These are phyloP conservation scores for Tetramorium parvispinum DNA, from an alignment of 1,140 invertebrate genomes.

Conservation along the genomic window DNA sequence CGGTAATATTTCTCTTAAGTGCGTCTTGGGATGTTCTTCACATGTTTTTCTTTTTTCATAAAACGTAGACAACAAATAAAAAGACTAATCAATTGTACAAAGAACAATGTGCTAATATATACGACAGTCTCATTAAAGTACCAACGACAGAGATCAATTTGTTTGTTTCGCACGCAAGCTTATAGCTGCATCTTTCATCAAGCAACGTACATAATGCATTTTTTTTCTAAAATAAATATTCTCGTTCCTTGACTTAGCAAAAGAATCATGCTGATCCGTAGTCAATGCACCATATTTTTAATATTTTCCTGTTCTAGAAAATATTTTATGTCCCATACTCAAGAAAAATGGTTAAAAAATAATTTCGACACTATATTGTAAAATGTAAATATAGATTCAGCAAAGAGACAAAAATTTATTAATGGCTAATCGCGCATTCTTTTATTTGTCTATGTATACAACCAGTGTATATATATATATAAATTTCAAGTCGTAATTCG, in stretches of 20 bases:
- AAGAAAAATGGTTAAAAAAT: conserved; percentile 1
- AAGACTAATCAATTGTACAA: conserved; percentile 48
- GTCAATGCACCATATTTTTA: not conserved
- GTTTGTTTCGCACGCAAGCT: conserved; percentile 39
- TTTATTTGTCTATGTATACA: conserved; percentile 25
- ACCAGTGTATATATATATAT: conserved; percentile 49
- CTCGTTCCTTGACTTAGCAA: conserved; percentile 30
- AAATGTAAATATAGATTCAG: conserved; percentile 22
- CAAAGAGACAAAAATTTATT: conserved; percentile 29
- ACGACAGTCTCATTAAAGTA: conserved; percentile 70
- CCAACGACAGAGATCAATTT: conserved; percentile 69
- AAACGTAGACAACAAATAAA: conserved; percentile 21
- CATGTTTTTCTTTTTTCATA: conserved; percentile 21
- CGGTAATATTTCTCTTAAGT: conserved; percentile 48
- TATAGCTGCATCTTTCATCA: conserved; percentile 54
- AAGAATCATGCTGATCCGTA: conserved; percentile 39
- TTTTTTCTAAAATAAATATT: conserved; percentile 12
- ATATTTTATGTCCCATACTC: not conserved
- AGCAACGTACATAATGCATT: conserved; percentile 26
- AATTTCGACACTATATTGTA: not conserved
- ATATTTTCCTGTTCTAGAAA: not conserved
- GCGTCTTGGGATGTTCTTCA: not conserved
- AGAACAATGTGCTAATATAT: conserved; percentile 52
- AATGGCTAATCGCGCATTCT: not conserved
- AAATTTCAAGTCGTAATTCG: conserved; percentile 23